Percentiles rank a stretch among this genome's conserved stretches.
These are phyloP conservation scores for Pasiphila rectangulata DNA, from an alignment of 2,888 invertebrate species.

Conservation along the genomic window DNA sequence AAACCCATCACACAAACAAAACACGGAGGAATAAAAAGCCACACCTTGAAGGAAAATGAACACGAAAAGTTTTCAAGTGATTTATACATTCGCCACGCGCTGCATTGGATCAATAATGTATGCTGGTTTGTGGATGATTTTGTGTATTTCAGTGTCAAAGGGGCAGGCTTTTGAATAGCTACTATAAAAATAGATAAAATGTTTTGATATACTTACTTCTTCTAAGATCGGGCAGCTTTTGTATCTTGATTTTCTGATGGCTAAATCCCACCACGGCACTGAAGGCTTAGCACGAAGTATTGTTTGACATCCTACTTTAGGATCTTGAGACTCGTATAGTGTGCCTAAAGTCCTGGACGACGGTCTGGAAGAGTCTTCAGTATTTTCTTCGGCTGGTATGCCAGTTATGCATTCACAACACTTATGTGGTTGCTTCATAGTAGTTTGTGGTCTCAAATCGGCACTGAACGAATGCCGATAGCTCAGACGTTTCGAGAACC, in stretches of 20 bases:
- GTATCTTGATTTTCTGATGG: slow-evolving; percentile 88
- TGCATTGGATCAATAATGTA: background rate
- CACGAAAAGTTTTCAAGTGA: slow-evolving; percentile 12
- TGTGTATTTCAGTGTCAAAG: too few species aligned
- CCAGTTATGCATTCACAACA: slow-evolving; percentile 78
- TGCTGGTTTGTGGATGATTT: too few species aligned
- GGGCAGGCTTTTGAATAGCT: too few species aligned
- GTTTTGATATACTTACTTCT: slow-evolving; percentile 74
- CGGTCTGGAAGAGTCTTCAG: slow-evolving; percentile 52
- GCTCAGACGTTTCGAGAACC: slow-evolving; percentile 70
- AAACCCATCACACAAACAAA: slow-evolving; percentile 40
- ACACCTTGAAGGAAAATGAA: slow-evolving; percentile 43
- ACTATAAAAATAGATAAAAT: too few species aligned
- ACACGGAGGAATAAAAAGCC: slow-evolving; percentile 41
- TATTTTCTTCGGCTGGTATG: slow-evolving; percentile 61
- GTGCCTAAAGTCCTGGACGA: slow-evolving; percentile 71
- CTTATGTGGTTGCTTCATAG: slow-evolving; percentile 63
- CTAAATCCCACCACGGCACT: slow-evolving; percentile 94
- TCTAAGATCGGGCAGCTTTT: slow-evolving; percentile 91
- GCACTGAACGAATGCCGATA: slow-evolving; percentile 77
- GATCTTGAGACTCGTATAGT: slow-evolving; percentile 80
- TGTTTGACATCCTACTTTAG: slow-evolving; percentile 85
- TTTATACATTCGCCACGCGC: background rate
- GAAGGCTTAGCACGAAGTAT: slow-evolving; percentile 84
- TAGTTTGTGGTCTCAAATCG: slow-evolving; percentile 58